Evolutionary conservation across 2,113 vertebrate genomes (phyloP).

Genomic region (Peromyscus maniculatus): DNA sequence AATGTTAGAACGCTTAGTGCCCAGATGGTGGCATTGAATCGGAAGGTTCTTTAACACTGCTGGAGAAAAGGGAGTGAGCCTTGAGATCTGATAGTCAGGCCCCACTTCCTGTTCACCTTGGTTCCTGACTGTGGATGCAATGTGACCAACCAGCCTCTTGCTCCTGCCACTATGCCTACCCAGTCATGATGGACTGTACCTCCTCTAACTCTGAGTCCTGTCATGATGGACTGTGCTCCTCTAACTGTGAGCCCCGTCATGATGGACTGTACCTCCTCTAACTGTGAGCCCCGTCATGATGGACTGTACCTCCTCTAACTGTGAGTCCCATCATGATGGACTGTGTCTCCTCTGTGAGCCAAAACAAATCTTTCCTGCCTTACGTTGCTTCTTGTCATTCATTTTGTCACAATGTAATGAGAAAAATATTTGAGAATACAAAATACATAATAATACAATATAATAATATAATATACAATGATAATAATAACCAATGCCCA

Average conservation of each 20-base stretch:
- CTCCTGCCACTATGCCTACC: too few species aligned
- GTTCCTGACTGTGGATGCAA: background rate
- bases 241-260: background rate
- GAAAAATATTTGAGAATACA: background rate
- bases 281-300: background rate
- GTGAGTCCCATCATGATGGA: background rate
- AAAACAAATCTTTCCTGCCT: background rate
- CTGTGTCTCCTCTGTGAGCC: background rate
- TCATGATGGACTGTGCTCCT: too few species aligned
- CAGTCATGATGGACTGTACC: background rate
- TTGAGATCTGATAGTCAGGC: background rate
- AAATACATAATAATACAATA: background rate
- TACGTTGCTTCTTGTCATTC: background rate
- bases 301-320: too few species aligned
- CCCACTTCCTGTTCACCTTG: background rate
- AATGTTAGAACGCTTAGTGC: background rate
- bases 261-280: too few species aligned
- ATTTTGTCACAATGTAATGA: background rate
- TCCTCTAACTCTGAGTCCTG: too few species aligned
- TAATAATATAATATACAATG: background rate
- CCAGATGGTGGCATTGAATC: background rate
- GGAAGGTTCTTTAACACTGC: background rate
- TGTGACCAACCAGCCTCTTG: background rate
- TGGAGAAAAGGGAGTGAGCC: background rate
- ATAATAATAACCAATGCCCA: background rate